Base-by-base conservation (phyloP, 1,140 invertebrate genomes). In the Ptiloglossa arizonensis region DNA sequence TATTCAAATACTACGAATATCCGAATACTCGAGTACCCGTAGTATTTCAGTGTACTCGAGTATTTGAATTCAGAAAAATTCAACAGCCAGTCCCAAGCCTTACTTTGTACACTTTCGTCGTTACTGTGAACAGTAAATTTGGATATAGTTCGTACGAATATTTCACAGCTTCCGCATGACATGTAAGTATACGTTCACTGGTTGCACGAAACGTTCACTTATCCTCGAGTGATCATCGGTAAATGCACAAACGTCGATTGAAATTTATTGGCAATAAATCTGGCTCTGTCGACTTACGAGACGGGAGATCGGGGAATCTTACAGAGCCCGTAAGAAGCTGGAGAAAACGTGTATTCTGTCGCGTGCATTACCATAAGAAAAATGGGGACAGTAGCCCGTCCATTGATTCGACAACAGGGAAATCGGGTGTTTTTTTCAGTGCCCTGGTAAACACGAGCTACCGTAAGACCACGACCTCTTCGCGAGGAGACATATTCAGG, bases 401-500 rank as follows among this genome's bases (percentile, higher is more conserved):
- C 13, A 52, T 63, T 60, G 66, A 77, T 77, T 54, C 54, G 67
- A 63, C 62, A 56, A 44, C 63, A 50, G 60, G 52, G 73, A 82
- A 82, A 82, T 71, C 64, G 19, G 4, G 24, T 35, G 68, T 56
- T 46, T 29, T 13, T 19, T 35, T 66, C 35, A 17, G 27, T 2
- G 22, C 17, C 44, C 44, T 29, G n/a, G 38, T 56, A 48, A 46
- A 19, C 29, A 27, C 13, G 54, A 56, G 62, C 62, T 41, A 46
- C 57, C 63, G 73, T 63, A 68, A 59, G 29, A 32, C 54, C 66
- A 29, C 52, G 77, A 66, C 64, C 70, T 41, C n/a, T 57, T 22
- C 15, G 17, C 2, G 48, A 71, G 57, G 44, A 35, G 41, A 76
- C 54, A 79, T 8, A 85, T 83, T 80, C 64, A 32, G 69, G 73